Evolutionary conservation across 2,113 vertebrate genomes (phyloP), one percentile per base, ranked within the genome.

Genomic region (Meleagris gallopavo): DNA sequence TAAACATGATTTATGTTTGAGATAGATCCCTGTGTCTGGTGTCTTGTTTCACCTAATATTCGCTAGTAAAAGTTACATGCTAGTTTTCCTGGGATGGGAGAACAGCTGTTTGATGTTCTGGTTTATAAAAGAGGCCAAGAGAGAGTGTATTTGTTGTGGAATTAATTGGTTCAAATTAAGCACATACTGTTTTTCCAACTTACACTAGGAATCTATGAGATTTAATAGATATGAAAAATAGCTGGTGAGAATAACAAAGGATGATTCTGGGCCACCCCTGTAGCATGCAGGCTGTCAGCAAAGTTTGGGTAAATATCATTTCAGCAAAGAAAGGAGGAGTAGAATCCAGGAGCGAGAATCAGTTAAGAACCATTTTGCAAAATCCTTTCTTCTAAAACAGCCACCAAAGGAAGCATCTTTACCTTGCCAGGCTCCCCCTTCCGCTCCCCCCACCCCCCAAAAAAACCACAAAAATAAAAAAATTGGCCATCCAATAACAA

Each of bases 201-300:
- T 89, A 94, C 79, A 88, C 83, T 83, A 91, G 83, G 76, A 95
- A 96, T 95, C 91, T 86, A 90, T 94, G 94, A 54, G 89, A 96
- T 95, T 96, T 96, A 93, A 96, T 96, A 97, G 95, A 96, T 91
- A 90, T 86, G 93, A 95, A 93, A 90, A 95, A 97, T 90, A 66
- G 93, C 90, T 95, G 72, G 72, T 61, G 76, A 94, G 73, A 91
- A 86, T 86, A 96, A 95, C 90, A 95, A 94, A 94, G 66, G 83
- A 88, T 86, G 83, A 89, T 81, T 91, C 65, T 88, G 73, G 94
- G 90, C 94, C 94, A 95, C 95, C 91, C 93, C 85, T 90, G 89
- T 65, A 86, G 93, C 4, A 41, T 32, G 52, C 43, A 71, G 72
- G 29, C 69, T 77, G 87, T 82, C 93, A 94, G 89, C 54, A 93